Evolutionary conservation across 2,888 invertebrate species (phyloP).

Genomic region (Flexamia atlantica): DNA sequence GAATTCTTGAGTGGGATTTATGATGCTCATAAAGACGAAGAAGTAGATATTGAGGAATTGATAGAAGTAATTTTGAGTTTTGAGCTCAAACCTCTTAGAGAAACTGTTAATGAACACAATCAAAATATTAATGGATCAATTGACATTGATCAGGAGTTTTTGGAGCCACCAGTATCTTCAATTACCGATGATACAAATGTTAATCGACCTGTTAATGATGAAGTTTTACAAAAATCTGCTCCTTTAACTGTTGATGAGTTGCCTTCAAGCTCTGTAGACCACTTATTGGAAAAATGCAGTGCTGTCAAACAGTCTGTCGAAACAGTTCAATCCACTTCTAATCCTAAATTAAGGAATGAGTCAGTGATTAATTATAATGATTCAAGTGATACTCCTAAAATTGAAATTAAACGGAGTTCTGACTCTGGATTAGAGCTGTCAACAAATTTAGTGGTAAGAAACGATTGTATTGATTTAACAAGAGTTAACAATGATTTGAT

Average conservation of each 20-base stretch:
- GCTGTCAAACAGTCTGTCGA: background rate
- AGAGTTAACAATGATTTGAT: background rate
- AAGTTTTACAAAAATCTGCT: background rate
- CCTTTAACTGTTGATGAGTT: background rate
- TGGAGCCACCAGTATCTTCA: background rate
- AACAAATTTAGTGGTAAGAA: background rate
- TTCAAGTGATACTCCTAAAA: background rate
- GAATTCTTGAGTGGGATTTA: slow-evolving; percentile 28
- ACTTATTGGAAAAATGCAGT: background rate
- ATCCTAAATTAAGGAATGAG: background rate
- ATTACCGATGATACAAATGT: background rate
- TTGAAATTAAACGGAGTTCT: background rate
- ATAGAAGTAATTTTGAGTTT: background rate
- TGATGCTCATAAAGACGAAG: background rate
- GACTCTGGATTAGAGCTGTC: background rate
- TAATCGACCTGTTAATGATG: background rate
- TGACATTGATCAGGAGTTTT: background rate
- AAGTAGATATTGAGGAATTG: background rate
- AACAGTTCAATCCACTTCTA: background rate
- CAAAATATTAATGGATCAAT: background rate
- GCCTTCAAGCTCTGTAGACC: background rate
- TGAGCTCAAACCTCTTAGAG: background rate
- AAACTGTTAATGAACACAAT: background rate
- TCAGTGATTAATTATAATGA: background rate
- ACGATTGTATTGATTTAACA: background rate